Evolutionary conservation across 2,797 vertebrate species (phyloP).

Genomic region (Oryzias dopingdopingensis): DNA sequence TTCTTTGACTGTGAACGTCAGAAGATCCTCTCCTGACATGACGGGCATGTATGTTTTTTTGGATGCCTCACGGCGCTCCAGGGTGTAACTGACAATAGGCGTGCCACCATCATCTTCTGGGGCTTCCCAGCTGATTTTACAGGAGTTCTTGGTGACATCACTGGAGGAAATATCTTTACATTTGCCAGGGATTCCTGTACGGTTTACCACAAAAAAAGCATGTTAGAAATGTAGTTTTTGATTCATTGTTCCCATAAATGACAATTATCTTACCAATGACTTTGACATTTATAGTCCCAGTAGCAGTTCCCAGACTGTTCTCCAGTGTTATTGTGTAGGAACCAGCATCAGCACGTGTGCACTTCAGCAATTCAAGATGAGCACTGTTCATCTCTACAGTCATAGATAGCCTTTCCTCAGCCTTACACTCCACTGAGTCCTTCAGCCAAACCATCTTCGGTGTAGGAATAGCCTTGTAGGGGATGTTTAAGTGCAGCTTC

Average conservation of each 20-base stretch:
- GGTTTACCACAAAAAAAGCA: not conserved
- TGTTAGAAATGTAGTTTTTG: not conserved
- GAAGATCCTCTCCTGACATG: conserved; percentile 89
- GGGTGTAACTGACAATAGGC: conserved; percentile 89
- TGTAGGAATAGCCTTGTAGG: conserved; percentile 91
- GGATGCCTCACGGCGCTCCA: conserved; percentile 93
- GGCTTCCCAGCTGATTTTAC: conserved; percentile 91
- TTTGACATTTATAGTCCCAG: conserved; percentile 90
- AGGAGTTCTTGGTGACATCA: conserved; percentile 91
- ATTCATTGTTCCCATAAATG: not conserved
- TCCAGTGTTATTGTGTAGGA: conserved; percentile 88
- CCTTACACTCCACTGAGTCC: conserved; percentile 86
- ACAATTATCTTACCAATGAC: conserved; percentile 84
- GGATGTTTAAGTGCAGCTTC: conserved; percentile 88
- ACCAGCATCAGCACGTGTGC: conserved; percentile 86
- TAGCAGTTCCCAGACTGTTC: conserved; percentile 89
- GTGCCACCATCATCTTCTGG: conserved; percentile 92
- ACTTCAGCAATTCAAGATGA: conserved; percentile 87
- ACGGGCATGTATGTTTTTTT: conserved; percentile 94
- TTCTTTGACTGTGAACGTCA: conserved; percentile 88
- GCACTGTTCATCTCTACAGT: conserved; percentile 86
- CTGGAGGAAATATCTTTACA: conserved; percentile 90
- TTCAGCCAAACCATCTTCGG: conserved; percentile 94
- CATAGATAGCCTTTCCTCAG: conserved; percentile 84
- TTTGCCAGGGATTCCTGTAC: conserved; percentile 88